Percentiles rank a stretch among this genome's conserved stretches.
phyloP scores from a whole-genome alignment of 2,113 vertebrate species.

The Trichomycterus rosablanca region DNA sequence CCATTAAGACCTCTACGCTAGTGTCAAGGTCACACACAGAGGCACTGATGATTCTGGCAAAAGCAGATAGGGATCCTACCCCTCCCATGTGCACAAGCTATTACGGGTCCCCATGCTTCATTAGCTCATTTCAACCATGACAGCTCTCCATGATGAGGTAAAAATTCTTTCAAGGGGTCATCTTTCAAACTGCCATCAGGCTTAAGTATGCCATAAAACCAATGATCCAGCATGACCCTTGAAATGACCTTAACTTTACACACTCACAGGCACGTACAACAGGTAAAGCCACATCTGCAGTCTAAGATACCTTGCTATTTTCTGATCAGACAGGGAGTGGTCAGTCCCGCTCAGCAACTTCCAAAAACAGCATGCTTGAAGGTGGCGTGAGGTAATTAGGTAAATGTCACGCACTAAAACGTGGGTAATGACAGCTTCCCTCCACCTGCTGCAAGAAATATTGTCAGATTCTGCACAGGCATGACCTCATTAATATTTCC shows the following conservation, averaged over 20 bases:
- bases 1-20: too few relatives aligned
- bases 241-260: slow-evolving; percentile 29
- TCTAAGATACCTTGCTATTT: slow-evolving; percentile 40
- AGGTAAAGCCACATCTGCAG: background rate
- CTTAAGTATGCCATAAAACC: slow-evolving; percentile 15
- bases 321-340: slow-evolving; percentile 48
- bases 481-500: slow-evolving; percentile 64
- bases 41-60: too few relatives aligned
- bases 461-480: slow-evolving; percentile 53
- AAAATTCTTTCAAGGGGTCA: background rate
- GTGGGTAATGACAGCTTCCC: slow-evolving; percentile 45
- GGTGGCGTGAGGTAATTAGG: slow-evolving; percentile 59
- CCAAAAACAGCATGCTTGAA: slow-evolving; percentile 31
- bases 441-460: slow-evolving; percentile 52
- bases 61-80: too few relatives aligned
- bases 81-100: background rate
- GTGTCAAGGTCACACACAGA: too few relatives aligned
- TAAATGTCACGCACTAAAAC: slow-evolving; percentile 54
- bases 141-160: background rate
- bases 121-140: slow-evolving; percentile 19
- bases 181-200: slow-evolving; percentile 8
- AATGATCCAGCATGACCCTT: slow-evolving; percentile 34
- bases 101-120: slow-evolving; percentile 4
- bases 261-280: background rate
- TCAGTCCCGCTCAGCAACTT: slow-evolving; percentile 24